A percentile compares a stretch with the other conserved stretches of the same genome.
Conservation (phyloP, 2,113 vertebrate species). For the Orycteropus afer region DNA sequence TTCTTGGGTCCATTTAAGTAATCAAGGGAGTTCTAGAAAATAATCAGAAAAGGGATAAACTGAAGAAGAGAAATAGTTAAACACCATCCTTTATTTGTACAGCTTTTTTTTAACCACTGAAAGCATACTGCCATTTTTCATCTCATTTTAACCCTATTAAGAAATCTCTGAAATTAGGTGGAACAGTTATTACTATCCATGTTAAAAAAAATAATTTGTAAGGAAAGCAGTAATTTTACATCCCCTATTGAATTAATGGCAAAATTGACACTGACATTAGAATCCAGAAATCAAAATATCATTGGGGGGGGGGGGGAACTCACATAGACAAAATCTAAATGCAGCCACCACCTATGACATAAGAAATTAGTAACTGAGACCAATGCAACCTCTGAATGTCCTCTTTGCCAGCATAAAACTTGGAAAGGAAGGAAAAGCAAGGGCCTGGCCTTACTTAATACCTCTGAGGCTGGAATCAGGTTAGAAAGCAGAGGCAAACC, state of each 20-base stretch:
- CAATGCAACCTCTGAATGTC: background rate
- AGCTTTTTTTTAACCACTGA: constrained; percentile 2
- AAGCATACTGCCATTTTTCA: background rate
- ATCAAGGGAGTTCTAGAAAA: constrained; percentile 24
- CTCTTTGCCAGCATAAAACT: constrained; percentile 25
- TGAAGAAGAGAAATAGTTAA: background rate
- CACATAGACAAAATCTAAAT: constrained; percentile 13
- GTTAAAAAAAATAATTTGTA: background rate
- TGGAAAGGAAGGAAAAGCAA: background rate
- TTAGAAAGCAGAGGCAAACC: constrained; percentile 10
- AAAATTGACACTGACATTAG: constrained; percentile 1
- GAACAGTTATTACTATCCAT: background rate
- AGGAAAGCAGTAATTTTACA: background rate
- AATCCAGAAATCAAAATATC: background rate
- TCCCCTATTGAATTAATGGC: constrained; percentile 24
- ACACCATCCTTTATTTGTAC: background rate
- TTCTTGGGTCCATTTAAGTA: constrained; percentile 26
- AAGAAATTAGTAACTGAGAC: constrained; percentile 22
- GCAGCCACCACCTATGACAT: background rate
- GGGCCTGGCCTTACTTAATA: background rate
- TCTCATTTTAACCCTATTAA: background rate
- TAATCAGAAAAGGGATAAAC: constrained; percentile 38
- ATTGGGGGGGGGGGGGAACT: too few species aligned
- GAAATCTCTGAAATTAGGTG: background rate
- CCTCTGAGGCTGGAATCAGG: background rate